phyloP scores from a whole-genome alignment of 2,113 vertebrate species.

The Lutjanus erythropterus region DNA sequence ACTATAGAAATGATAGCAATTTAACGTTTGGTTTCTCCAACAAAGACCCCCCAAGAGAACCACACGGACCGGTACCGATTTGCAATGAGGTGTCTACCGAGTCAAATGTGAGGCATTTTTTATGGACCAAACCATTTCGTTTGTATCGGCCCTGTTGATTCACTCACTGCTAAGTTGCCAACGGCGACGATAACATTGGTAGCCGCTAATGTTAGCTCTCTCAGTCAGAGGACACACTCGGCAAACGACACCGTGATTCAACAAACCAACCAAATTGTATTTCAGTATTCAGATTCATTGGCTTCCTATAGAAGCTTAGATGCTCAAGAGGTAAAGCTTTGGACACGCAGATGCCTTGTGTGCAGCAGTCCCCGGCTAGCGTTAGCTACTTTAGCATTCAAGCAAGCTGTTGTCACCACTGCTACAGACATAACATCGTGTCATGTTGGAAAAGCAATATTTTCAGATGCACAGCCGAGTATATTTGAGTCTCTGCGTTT shows the following conservation, averaged over 20 bases:
- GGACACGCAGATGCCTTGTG: neutral
- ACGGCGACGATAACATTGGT: neutral
- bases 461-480: neutral
- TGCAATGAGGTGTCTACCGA: neutral
- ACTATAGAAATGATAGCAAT: rapidly evolving
- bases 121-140: neutral
- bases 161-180: neutral
- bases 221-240: neutral
- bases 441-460: neutral
- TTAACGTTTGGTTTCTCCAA: neutral
- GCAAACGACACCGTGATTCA: rapidly evolving
- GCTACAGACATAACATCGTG: neutral
- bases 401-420: neutral
- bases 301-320: neutral
- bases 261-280: rapidly evolving
- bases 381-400: slow-evolving; percentile 52
- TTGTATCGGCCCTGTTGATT: neutral
- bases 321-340: neutral
- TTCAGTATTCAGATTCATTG: neutral
- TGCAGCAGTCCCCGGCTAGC: slow-evolving; percentile 23
- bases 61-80: neutral
- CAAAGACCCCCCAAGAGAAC: neutral
- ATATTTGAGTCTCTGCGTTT: rapidly evolving
- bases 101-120: rapidly evolving
- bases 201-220: neutral